A percentile compares a stretch with the other conserved stretches of the same genome.
These are phyloP conservation scores for Homarus gammarus DNA, from an alignment of 2,888 invertebrate genomes.

Conservation along the genomic window DNA sequence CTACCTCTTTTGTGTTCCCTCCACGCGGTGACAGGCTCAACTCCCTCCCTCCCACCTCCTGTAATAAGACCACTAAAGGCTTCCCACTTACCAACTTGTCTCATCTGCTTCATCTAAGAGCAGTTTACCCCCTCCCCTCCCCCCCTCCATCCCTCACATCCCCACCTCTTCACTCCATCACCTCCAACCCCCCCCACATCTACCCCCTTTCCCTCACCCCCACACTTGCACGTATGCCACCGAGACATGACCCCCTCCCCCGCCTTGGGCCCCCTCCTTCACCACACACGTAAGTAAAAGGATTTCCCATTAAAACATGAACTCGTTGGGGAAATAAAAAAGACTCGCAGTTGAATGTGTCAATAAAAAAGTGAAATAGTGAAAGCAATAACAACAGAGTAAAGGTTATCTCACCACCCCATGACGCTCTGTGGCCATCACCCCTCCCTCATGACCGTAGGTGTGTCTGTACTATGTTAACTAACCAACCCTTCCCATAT, in stretches of 20 bases:
- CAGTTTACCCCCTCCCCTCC: neutral
- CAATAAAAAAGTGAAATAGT: too few relatives aligned
- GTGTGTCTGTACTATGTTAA: too few relatives aligned
- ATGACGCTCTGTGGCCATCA: too few relatives aligned
- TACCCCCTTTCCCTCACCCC: neutral
- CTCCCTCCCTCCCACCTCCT: neutral
- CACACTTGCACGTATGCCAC: neutral
- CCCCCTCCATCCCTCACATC: neutral
- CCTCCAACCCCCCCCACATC: neutral
- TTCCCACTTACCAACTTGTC: slow-evolving; percentile 20
- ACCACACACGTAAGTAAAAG: too few relatives aligned
- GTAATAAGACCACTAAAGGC: slow-evolving; percentile 11
- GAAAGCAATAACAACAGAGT: too few relatives aligned
- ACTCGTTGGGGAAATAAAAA: too few relatives aligned
- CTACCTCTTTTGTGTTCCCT: neutral
- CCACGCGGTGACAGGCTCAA: neutral
- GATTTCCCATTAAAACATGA: too few relatives aligned
- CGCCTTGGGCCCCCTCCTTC: neutral
- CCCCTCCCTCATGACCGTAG: too few relatives aligned
- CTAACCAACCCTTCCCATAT: too few relatives aligned
- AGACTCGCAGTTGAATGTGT: too few relatives aligned
- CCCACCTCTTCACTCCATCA: neutral
- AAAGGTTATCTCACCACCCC: too few relatives aligned
- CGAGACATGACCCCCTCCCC: neutral
- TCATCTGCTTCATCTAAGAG: slow-evolving; percentile 15